Base-by-base conservation (phyloP, 2,888 invertebrate species). In the Cantharis lateralis region DNA sequence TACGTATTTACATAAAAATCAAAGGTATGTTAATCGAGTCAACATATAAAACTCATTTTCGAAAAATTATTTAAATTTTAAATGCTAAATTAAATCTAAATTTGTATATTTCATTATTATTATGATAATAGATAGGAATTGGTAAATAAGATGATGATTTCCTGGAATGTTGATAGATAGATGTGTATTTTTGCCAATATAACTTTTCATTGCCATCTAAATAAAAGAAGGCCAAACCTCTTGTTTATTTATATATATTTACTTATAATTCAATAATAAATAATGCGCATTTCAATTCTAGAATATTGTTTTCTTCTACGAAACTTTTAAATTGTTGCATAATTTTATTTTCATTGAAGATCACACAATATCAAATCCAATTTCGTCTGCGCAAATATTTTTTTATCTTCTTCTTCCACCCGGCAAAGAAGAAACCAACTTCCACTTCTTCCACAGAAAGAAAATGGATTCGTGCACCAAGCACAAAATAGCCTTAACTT, bases 151-250 rank as follows among this genome's bases (percentile, higher is more conserved):
- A 70, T 73, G 48, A 48, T 48, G 71, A 75, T 77, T 76, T 79
- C 77, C 77, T 77, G 75, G 78, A 77, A 80, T 80, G 80, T 72
- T 75, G 72, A 79, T 79, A 75, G 32, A 32, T 32, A 32, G 48
- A 48, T 48, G n/a, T 48, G n/a, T 75, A 72, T 81, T 81, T 80
- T 81, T 81, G 71, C 72, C 73, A 79, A 80, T 71, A 72, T 78
- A 74, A 48, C 68, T 81, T 78, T 78, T 81, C 80, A 81, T 81
- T 81, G 80, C 80, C 80, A 81, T 71, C 75, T 16, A 32, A 66
- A 72, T 74, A 76, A 48, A 71, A 81, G 80, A 81, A 81, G 80
- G 79, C 80, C 80, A 81, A 78, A 81, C 80, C 80, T 77, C 76
- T 79, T 80, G 77, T 79, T 76, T 80, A 76, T 75, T 70, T 70